phyloP scores from a whole-genome alignment of 1,140 invertebrate species.

The Zaprionus lachaisei region DNA sequence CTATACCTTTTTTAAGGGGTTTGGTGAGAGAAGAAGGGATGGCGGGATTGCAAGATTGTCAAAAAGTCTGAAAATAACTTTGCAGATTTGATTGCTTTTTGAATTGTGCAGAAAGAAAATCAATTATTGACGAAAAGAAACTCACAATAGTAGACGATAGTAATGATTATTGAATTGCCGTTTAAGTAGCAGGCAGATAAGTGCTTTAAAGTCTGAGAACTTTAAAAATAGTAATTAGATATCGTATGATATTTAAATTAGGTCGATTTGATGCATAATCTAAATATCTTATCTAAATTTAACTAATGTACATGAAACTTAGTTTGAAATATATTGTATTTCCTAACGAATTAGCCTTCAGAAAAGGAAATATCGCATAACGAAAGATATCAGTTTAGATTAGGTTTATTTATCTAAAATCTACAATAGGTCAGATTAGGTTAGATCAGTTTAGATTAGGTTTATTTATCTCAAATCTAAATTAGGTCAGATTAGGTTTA shows the following conservation, averaged over 20 bases:
- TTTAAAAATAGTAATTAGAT: neutral
- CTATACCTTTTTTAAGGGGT: neutral
- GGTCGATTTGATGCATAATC: neutral
- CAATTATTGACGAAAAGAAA: conserved; percentile 4
- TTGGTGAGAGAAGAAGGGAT: neutral
- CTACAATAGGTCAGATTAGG: neutral
- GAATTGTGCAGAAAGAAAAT: neutral
- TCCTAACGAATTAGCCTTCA: too few relatives aligned
- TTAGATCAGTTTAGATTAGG: neutral
- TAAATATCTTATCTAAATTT: too few relatives aligned
- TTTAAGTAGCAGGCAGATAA: neutral
- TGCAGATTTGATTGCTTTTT: conserved; percentile 9
- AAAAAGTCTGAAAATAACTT: conserved; percentile 5
- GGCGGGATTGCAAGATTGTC: neutral
- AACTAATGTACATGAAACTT: too few relatives aligned
- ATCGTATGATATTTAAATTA: too few relatives aligned
- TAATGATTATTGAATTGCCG: neutral
- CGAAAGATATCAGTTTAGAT: neutral
- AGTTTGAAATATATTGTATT: too few relatives aligned
- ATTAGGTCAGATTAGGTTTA: neutral
- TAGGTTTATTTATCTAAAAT: neutral
- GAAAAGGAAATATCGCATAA: too few relatives aligned
- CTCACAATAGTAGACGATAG: neutral
- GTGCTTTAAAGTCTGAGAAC: neutral
- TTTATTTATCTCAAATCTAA: neutral